Conservation (phyloP, 2,113 vertebrate species). For the Scophthalmus maximus region DNA sequence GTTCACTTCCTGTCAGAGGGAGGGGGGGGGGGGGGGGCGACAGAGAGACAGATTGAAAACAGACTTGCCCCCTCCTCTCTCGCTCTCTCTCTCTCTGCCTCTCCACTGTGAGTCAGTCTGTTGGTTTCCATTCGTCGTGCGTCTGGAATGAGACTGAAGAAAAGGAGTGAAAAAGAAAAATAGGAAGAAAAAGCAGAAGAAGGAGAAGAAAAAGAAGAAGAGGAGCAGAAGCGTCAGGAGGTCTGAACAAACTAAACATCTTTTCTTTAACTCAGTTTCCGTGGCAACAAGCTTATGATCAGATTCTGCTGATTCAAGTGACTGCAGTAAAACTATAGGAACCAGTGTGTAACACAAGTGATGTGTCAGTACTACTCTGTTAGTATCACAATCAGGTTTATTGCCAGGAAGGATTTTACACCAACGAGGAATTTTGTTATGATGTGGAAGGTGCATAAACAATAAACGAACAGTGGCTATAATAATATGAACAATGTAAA, state of each 20-base stretch:
- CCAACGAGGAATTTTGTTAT: too few relatives aligned
- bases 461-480: too few relatives aligned
- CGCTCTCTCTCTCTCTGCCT: background rate
- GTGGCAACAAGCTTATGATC: background rate
- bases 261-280: background rate
- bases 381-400: too few relatives aligned
- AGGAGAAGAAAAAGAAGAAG: background rate
- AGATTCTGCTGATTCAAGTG: conserved; percentile 3
- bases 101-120: conserved; percentile 31
- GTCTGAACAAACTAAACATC: conserved; percentile 23
- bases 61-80: conserved; percentile 31
- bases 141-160: conserved; percentile 45
- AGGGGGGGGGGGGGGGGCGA: background rate
- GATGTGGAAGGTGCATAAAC: too few relatives aligned
- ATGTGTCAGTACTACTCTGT: too few relatives aligned
- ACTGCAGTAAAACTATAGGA: background rate
- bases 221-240: background rate
- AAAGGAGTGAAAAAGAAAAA: background rate
- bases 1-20: conserved; percentile 42
- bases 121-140: conserved; percentile 51
- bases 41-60: conserved; percentile 61
- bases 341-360: too few relatives aligned
- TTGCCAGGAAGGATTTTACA: too few relatives aligned
- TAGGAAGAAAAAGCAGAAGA: background rate
- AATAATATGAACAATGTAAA: too few relatives aligned